Conservation (phyloP, 1,140 invertebrate species). For the Coptotermes formosanus region DNA sequence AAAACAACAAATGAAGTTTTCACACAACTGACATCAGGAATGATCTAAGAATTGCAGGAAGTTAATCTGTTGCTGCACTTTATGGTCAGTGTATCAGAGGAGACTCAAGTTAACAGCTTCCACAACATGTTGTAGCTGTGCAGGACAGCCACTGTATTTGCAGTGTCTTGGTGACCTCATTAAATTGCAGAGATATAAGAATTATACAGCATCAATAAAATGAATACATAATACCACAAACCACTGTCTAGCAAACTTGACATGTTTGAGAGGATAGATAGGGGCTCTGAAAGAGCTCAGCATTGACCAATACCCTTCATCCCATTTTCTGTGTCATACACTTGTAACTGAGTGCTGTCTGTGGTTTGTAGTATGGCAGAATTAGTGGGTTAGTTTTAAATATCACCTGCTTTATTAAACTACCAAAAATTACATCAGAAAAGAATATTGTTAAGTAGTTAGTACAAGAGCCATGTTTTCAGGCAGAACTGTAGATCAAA, state of each 20-base stretch:
- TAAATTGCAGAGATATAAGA: neutral
- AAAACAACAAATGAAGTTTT: too few species aligned
- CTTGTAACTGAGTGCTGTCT: neutral
- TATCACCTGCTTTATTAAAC: conserved; percentile 19
- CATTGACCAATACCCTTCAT: neutral
- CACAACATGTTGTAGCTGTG: neutral
- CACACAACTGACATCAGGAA: too few species aligned
- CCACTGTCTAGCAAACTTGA: neutral
- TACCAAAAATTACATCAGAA: conserved; percentile 19
- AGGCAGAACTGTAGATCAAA: conserved; percentile 18
- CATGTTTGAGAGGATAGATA: neutral
- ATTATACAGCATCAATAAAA: neutral
- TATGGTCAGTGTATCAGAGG: too few species aligned
- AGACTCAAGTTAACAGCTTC: neutral
- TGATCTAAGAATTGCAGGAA: too few species aligned
- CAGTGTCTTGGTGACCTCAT: neutral
- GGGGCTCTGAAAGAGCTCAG: neutral
- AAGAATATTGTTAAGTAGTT: conserved; percentile 17
- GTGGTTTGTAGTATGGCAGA: conserved; percentile 6
- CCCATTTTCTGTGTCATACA: neutral
- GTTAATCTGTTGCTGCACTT: too few species aligned
- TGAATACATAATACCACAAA: neutral
- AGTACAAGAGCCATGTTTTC: conserved; percentile 18
- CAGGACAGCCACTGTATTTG: neutral
- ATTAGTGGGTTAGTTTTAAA: conserved; percentile 5